Base-by-base conservation (phyloP, 2,113 vertebrate genomes). In the Ovis canadensis region DNA sequence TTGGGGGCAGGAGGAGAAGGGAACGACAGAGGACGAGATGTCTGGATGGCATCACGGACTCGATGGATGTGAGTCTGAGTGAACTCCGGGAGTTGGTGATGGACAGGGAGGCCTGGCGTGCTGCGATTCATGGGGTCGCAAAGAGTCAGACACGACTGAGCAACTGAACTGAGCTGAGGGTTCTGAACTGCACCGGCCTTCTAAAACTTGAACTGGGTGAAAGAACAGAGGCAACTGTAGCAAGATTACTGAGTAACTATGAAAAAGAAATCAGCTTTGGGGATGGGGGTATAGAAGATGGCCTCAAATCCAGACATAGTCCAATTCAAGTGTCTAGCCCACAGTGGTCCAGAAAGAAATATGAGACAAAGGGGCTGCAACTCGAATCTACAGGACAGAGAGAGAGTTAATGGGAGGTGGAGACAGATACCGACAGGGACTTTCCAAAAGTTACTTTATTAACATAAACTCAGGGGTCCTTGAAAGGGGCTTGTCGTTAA, bases 361-460 rank as follows among this genome's bases (percentile, higher is more conserved):
- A 88, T 3, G 19, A 81, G 48, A 29, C 36, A 52, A 83, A 82
- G 6, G 25, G 16, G 36, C 43, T 59, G 8, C 23, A 74, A 45
- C 3, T 45, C 17, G 12, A 29, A 43, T 81, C 90, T 57, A 31
- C 7, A 29, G 14, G 43, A 64, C 5, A 55, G 29, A 59, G 10
- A 84, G 16, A 60, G 48, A 14, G 36, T 5, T 10, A 64, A 45
- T 6, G 43, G 4, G 6, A 94, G 43, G 31, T 43, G 23, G 50
- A 74, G 43, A 71, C 43, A 31, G 31, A 86, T 11, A 8, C 0
- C 0, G 8, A 55, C 33, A 9, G 7, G 5, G n/a, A 11, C 7
- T 89, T 82, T 50, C 60, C 43, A 59, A 57, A 88, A 92, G 16
- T 88, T 52, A 92, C 50, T 40, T 77, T 71, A 60, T 57, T 88